A percentile compares a stretch with the other conserved stretches of the same genome.
These are phyloP conservation scores for Nasonia giraulti DNA, from an alignment of 1,140 invertebrate species.

Conservation along the genomic window DNA sequence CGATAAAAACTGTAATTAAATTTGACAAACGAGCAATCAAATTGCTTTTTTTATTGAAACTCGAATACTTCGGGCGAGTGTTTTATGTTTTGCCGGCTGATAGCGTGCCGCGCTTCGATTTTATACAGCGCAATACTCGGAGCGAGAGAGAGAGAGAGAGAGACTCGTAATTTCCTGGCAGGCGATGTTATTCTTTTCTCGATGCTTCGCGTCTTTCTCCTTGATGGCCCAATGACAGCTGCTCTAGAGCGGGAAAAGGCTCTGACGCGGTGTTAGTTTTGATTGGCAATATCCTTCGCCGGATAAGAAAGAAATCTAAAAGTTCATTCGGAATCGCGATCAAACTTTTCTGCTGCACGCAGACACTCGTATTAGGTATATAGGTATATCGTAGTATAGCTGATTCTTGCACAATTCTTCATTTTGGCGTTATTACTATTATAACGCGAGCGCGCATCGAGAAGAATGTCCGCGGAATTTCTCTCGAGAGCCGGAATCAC, in stretches of 20 bases:
- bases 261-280: background rate
- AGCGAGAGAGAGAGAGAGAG: background rate
- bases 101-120: constrained; percentile 47
- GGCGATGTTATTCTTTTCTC: constrained; percentile 47
- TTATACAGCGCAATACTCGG: constrained; percentile 24
- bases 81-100: constrained; percentile 23
- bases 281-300: constrained; percentile 28
- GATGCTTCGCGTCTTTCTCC: constrained; percentile 29
- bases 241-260: constrained; percentile 19
- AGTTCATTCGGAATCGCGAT: constrained; percentile 9
- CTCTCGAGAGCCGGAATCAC: background rate
- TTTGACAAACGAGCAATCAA: constrained; percentile 32
- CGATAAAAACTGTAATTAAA: constrained; percentile 10
- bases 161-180: constrained; percentile 48
- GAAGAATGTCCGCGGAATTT: background rate
- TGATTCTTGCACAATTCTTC: background rate
- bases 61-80: background rate
- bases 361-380: too few species aligned
- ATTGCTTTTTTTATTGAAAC: constrained; percentile 10
- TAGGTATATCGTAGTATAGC: background rate
- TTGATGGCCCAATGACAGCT: constrained; percentile 37
- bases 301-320: constrained; percentile 12
- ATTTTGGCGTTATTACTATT: background rate
- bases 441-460: background rate
- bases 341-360: constrained; percentile 12